Evolutionary conservation across 2,113 vertebrate genomes (phyloP), one percentile per base, ranked within the genome.

Genomic region (Synodontis membranacea): DNA sequence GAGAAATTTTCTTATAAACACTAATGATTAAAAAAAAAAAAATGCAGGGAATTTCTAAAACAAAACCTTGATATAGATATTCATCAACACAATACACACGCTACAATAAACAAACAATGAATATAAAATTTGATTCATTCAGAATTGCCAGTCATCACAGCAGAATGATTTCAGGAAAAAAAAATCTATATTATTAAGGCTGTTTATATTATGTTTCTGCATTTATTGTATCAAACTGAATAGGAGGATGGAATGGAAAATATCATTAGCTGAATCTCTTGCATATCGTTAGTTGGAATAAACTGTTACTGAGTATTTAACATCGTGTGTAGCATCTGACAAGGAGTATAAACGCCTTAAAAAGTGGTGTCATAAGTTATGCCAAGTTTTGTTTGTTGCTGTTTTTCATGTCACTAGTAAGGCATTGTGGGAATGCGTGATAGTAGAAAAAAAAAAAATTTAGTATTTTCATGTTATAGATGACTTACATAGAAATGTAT

Each of bases 11-110:
- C 88, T 93, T 94, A 92, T 91, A 93, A 92, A 94, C 91, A 93
- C 91, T 87, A 93, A 93, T 90, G 92, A 93, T 92, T 92, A 91
- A 88, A 91, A 94, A 93, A 92, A 91, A 88, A 91, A 94, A 93
- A 92, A 93, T 94, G 94, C 95, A 96, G 95, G 95, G 95, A 95
- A 92, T 95, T 95, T 95, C 91, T 95, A 95, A 94, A 94, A 89
- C 93, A 91, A 93, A 88, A 91, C 90, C 89, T 84, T 93, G 89
- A 91, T 87, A 91, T 92, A 91, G 91, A 92, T 89, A 88, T 91
- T 85, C 78, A 86, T 90, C 17, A 84, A 76, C 78, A 86, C 56
- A 72, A 75, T 52, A 88, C 75, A 85, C 54, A 82, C 85, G 84
- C 82, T 89, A 78, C 82, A 52, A 56, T 83, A 68, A 56, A 82